Evolutionary conservation across 2,888 invertebrate species (phyloP), one percentile per base, ranked within the genome.

Genomic region (Copidosoma aretas): DNA sequence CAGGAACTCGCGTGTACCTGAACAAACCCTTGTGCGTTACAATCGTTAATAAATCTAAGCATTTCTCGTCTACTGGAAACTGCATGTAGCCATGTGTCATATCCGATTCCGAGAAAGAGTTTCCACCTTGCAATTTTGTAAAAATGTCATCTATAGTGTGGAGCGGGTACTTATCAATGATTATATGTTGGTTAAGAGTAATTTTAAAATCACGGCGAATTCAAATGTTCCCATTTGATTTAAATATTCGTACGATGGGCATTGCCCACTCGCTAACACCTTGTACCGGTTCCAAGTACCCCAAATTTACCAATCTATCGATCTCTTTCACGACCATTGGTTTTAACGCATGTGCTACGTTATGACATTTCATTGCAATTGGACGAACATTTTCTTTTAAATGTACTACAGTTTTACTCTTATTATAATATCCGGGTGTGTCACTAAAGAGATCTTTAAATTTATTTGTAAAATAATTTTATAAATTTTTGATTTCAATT

Each of bases 81-180:
- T n/a, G n/a, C n/a, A n/a, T n/a, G n/a, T n/a, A n/a, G n/a, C n/a
- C n/a, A n/a, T 41, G 41, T 2, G 14, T 19, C 21, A 72, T 53
- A 41, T 68, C 68, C 2, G 72, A 15, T 43, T 71, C 66, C 0
- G 69, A 57, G 46, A 66, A 72, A 14, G 25, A 58, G 10, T n/a
- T 32, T 12, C 70, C 71, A 1, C 70, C 70, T 53, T 73, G 67
- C 10, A 73, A 41, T 17, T 19, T 49, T 15, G 68, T 17, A 43
- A 70, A 72, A 60, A n/a, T n/a, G n/a, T n/a, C n/a, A n/a, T n/a
- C n/a, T n/a, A 70, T 71, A 1, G 66, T 57, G 24, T 69, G 71
- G 1, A 71, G 46, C 10, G 69, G 67, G 15, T 67, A 66, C 52
- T 60, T 63, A 24, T 71, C 64, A 24, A 60, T 49, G n/a, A 71